Evolutionary conservation across 2,113 vertebrate genomes (phyloP).

Genomic region (Spheniscus mendiculus): DNA sequence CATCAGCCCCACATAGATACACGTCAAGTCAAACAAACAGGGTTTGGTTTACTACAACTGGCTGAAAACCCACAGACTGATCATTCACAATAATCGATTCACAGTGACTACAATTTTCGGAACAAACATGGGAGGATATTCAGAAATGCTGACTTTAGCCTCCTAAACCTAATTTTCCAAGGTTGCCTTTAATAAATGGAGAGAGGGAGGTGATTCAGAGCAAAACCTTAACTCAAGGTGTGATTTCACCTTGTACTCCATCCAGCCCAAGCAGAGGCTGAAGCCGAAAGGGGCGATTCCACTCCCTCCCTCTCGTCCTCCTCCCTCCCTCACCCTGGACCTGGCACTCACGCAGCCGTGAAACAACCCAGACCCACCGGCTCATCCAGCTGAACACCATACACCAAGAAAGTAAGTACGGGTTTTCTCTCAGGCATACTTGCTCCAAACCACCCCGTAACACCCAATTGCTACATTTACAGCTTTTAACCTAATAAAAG

Average conservation of each 20-base stretch:
- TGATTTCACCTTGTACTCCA: background rate
- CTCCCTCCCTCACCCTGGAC: background rate
- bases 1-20: background rate
- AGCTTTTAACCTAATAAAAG: background rate
- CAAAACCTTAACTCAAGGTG: background rate
- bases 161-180: background rate
- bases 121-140: background rate
- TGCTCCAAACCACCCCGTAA: background rate
- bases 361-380: background rate
- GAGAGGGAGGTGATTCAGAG: background rate
- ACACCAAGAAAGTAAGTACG: accelerated
- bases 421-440: background rate
- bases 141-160: background rate
- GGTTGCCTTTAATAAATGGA: background rate
- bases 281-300: accelerated
- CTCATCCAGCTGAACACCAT: background rate
- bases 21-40: background rate
- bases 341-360: accelerated
- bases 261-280: background rate
- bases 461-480: background rate
- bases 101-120: background rate
- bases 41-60: background rate
- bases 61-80: background rate
- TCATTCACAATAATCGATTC: background rate
- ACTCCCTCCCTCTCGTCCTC: background rate